phyloP scores from a whole-genome alignment of 2,113 vertebrate species.

The Uropsilus gracilis region DNA sequence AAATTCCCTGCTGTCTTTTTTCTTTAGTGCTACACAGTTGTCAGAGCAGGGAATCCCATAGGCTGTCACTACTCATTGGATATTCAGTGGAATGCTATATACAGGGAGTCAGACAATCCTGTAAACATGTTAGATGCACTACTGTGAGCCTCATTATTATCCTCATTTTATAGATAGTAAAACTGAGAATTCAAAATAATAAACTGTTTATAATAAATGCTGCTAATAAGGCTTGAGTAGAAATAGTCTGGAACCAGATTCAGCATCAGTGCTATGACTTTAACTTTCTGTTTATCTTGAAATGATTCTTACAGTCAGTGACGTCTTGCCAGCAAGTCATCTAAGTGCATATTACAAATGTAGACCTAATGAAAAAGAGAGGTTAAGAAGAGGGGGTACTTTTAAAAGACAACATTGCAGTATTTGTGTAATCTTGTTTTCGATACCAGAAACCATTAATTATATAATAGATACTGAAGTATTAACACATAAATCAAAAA shows the following conservation, averaged over 20 bases:
- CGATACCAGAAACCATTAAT: neutral
- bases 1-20: neutral
- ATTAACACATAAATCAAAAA: conserved; percentile 27
- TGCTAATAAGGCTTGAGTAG: neutral
- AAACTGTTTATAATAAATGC: neutral
- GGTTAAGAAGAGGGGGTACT: neutral
- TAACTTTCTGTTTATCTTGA: conserved; percentile 5
- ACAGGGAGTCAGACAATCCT: neutral
- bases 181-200: neutral
- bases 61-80: neutral
- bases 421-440: neutral
- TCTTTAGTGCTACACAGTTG: neutral
- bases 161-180: neutral
- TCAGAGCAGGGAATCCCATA: neutral
- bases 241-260: neutral
- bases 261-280: neutral
- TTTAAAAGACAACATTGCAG: neutral
- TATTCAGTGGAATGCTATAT: neutral
- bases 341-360: neutral
- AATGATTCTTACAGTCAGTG: neutral
- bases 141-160: neutral
- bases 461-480: neutral
- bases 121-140: neutral
- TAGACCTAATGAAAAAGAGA: neutral
- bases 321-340: neutral